A percentile compares a stretch with the other conserved stretches of the same genome.
Evolutionary conservation across 2,888 invertebrate genomes (phyloP).

Genomic region (Limnephilus auricula): DNA sequence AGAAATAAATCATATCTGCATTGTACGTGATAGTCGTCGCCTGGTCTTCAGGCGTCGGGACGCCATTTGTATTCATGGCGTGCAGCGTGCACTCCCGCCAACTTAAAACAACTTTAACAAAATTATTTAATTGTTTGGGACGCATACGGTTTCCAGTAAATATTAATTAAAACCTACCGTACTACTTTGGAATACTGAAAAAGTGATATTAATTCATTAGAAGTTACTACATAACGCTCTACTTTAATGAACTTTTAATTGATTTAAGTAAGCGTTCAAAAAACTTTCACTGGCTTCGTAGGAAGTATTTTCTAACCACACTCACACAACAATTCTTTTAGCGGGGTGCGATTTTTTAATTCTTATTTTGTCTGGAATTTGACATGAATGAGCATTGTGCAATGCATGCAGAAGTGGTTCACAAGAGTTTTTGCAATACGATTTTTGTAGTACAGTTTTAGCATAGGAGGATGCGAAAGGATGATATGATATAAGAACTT

Average conservation of each 20-base stretch:
- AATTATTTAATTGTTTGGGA: not conserved
- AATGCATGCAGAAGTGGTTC: no score
- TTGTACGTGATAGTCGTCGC: slow-evolving; percentile 23
- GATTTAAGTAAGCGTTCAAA: not conserved
- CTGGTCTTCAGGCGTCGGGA: not conserved
- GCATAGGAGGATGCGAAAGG: no score
- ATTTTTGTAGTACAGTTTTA: no score
- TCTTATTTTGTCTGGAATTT: not conserved
- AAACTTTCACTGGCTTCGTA: not conserved
- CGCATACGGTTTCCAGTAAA: not conserved
- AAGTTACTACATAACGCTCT: no score
- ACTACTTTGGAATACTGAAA: not conserved
- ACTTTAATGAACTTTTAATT: not conserved
- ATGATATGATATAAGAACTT: not conserved
- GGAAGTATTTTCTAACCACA: not conserved
- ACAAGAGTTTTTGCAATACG: no score
- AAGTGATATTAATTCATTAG: not conserved
- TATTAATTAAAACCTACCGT: not conserved
- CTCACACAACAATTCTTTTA: not conserved
- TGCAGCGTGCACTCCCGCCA: not conserved
- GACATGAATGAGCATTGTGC: not conserved
- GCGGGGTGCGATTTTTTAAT: not conserved
- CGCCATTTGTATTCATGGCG: not conserved
- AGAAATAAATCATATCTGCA: not conserved
- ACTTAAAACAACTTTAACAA: not conserved